phyloP scores from a whole-genome alignment of 2,888 invertebrate genomes.

The Habroteleia sp. region DNA sequence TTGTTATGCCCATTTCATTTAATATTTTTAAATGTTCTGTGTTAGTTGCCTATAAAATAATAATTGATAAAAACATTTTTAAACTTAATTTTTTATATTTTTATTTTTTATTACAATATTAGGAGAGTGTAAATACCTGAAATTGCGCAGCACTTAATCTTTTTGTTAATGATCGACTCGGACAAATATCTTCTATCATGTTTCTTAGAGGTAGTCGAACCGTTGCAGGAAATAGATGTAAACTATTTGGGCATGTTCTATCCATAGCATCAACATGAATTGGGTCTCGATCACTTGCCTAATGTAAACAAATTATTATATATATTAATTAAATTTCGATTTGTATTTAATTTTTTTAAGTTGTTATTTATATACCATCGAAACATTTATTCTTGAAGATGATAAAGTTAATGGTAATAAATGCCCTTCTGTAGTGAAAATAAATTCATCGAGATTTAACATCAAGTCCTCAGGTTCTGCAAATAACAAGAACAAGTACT shows the following conservation, averaged over 20 bases:
- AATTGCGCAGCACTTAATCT: slow-evolving; percentile 87
- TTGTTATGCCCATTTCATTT: slow-evolving; percentile 96
- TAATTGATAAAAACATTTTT: too few relatives aligned
- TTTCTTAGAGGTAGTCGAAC: slow-evolving; percentile 92
- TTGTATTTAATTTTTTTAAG: neutral
- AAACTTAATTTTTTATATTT: too few relatives aligned
- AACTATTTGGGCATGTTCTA: slow-evolving; percentile 92
- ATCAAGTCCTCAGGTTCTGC: slow-evolving; percentile 92
- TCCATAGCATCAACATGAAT: slow-evolving; percentile 84
- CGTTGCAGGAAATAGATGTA: slow-evolving; percentile 90
- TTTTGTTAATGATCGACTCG: slow-evolving; percentile 84
- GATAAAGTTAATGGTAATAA: slow-evolving; percentile 93
- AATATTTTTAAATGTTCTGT: slow-evolving; percentile 93
- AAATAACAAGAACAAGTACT: slow-evolving; percentile 97
- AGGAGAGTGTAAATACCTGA: slow-evolving; percentile 83
- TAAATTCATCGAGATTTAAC: slow-evolving; percentile 91
- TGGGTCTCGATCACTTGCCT: slow-evolving; percentile 76
- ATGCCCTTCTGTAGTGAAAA: slow-evolving; percentile 97
- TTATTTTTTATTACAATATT: neutral
- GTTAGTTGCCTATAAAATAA: slow-evolving; percentile 86
- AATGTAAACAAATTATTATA: neutral
- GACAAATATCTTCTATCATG: slow-evolving; percentile 91
- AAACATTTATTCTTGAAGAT: slow-evolving; percentile 83
- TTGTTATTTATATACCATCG: slow-evolving; percentile 73
- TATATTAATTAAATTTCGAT: neutral